phyloP scores from a whole-genome alignment of 2,888 invertebrate genomes.

The Cephus pulcher region DNA sequence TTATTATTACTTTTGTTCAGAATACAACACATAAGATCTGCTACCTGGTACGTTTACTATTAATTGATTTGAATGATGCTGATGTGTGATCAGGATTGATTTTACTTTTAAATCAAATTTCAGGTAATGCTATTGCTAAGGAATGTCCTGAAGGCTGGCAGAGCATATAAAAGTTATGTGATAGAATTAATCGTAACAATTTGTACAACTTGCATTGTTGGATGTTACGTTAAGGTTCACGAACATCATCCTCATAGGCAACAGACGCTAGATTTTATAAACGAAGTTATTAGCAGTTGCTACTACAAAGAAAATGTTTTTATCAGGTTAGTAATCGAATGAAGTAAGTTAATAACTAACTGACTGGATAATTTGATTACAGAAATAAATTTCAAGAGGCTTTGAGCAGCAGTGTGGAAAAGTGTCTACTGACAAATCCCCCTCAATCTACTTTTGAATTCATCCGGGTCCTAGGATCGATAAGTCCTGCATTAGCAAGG shows the following conservation, averaged over 20 bases:
- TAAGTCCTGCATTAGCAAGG: constrained; percentile 39
- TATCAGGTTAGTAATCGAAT: constrained; percentile 40
- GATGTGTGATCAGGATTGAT: not conserved
- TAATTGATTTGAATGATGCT: not conserved
- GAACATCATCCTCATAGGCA: constrained; percentile 57
- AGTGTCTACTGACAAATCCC: constrained; percentile 38
- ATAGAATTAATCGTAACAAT: constrained; percentile 47
- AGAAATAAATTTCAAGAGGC: constrained; percentile 47
- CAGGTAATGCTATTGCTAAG: constrained; percentile 55
- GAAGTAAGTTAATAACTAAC: constrained; percentile 7
- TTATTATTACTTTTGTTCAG: constrained; percentile 46
- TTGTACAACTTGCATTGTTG: constrained; percentile 46
- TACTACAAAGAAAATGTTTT: constrained; percentile 45
- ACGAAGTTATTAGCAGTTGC: constrained; percentile 41
- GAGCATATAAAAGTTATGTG: constrained; percentile 38
- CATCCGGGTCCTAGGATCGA: constrained; percentile 38
- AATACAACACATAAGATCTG: constrained; percentile 56
- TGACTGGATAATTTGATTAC: constrained; percentile 25
- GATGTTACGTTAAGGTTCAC: constrained; percentile 57
- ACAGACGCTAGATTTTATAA: constrained; percentile 52
- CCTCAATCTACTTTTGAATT: constrained; percentile 50
- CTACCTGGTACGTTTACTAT: constrained; percentile 48
- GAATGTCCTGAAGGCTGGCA: constrained; percentile 46
- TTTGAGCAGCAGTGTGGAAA: constrained; percentile 38
- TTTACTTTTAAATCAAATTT: not conserved